Evolutionary conservation across 2,113 vertebrate genomes (phyloP).

Genomic region (Antennarius striatus): DNA sequence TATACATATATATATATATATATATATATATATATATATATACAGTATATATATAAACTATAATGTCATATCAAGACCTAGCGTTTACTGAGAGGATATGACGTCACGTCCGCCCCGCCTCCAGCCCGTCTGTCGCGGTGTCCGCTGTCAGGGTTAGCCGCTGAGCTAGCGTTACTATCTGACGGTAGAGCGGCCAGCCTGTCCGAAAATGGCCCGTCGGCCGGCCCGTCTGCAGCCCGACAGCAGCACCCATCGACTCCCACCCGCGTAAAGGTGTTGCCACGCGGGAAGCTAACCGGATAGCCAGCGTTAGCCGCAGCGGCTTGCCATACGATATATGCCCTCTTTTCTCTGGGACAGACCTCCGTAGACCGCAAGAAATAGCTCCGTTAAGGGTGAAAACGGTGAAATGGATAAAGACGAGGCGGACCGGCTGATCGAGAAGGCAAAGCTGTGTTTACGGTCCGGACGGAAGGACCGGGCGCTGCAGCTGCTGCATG

Average conservation of each 20-base stretch:
- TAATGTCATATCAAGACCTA: no score
- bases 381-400: conserved; percentile 1
- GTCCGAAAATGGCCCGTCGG: conserved; percentile 29
- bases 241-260: conserved; percentile 5
- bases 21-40: no score
- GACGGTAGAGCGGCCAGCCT: no score
- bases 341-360: conserved; percentile 17
- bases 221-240: conserved; percentile 22
- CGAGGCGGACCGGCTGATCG: conserved; percentile 79
- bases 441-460: conserved; percentile 82
- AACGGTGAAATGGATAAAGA: conserved; percentile 75
- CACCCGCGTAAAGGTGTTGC: conserved; percentile 16
- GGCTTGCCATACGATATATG: conserved; percentile 41
- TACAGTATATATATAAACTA: no score
- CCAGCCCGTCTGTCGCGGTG: no score
- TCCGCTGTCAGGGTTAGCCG: no score
- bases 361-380: background rate
- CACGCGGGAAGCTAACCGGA: conserved; percentile 55
- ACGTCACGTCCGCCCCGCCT: no score
- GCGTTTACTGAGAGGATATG: no score
- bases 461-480: conserved; percentile 79
- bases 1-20: no score
- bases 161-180: no score
- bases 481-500: conserved; percentile 79
- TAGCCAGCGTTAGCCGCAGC: conserved; percentile 30